Evolutionary conservation across 2,113 vertebrate genomes (phyloP), one percentile per base, ranked within the genome.

Genomic region (mouse (Mus musculus)): DNA sequence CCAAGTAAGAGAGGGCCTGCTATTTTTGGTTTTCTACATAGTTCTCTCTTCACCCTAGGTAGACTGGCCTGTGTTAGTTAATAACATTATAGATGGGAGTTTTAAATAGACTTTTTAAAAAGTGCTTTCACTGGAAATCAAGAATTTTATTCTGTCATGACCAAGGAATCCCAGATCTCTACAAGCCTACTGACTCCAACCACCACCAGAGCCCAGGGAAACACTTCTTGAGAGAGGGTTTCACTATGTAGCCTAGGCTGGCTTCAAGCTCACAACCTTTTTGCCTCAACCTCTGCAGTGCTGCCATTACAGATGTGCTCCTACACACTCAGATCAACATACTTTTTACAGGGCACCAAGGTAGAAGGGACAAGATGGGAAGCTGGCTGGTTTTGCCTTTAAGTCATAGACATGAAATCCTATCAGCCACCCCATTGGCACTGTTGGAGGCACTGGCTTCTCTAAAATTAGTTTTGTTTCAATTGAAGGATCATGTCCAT

Each of bases 61-160:
- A 89, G 22, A 69, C 67, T 89, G 17, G 28, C 52, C 26, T 72
- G 0, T 71, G 69, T 84, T 19, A 49, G 10, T 11, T 52, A 87
- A 81, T 76, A 93, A 73, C 86, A 78, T 92, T 75, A 94, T 72
- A 1, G 39, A 61, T 91, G 49, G 89, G 82, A 82, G 46, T 67
- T 95, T 96, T 49, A 72, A 91, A 76, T 94, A 9, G 67, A 96
- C 78, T 30, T 26, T 61, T 61, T 20, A 61, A 9, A 84, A 81
- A 65, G 59, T 81, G 17, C n/a, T 95, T 94, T 26, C 46, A 92
- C 67, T 42, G 77, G 22, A 5, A 26, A 56, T 77, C n/a, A 91
- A 89, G 13, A 24, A 87, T 94, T 96, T 95, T 89, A 7, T 78
- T 95, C 42, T 95, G 42, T 54, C 28, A 81, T 81, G 49, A 81